Conservation (phyloP, 2,888 invertebrate genomes). For the Ptychoptera albimana region DNA sequence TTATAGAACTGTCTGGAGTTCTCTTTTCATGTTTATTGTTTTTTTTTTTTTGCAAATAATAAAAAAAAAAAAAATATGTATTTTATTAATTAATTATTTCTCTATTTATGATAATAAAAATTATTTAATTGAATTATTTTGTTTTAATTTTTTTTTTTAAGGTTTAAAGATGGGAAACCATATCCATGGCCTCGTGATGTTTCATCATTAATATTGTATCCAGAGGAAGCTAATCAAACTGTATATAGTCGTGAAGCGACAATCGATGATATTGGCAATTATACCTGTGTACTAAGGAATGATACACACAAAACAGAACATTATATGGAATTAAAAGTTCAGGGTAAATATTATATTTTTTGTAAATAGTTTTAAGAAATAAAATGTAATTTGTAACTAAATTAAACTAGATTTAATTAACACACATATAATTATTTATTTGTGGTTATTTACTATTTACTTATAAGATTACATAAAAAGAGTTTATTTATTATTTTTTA, state of each 20-base stretch:
- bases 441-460: too few species aligned
- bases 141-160: conserved; percentile 26
- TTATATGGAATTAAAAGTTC: conserved; percentile 45
- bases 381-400: too few species aligned
- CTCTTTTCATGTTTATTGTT: not conserved
- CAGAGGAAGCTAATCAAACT: conserved; percentile 64
- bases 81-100: too few species aligned
- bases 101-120: too few species aligned
- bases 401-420: too few species aligned
- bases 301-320: conserved; percentile 49
- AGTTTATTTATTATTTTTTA: too few species aligned
- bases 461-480: too few species aligned
- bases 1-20: not conserved
- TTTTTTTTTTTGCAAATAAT: not conserved
- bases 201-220: conserved; percentile 56
- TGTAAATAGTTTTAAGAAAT: too few species aligned
- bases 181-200: conserved; percentile 61
- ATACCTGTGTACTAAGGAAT: conserved; percentile 56
- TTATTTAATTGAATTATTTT: not conserved
- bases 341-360: conserved; percentile 37
- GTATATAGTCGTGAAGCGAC: conserved; percentile 50
- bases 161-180: conserved; percentile 58
- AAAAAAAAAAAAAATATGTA: too few species aligned
- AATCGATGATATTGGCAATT: conserved; percentile 52
- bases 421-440: too few species aligned